Evolutionary conservation across 2,113 vertebrate species (phyloP).

Genomic region (Mesocricetus auratus): DNA sequence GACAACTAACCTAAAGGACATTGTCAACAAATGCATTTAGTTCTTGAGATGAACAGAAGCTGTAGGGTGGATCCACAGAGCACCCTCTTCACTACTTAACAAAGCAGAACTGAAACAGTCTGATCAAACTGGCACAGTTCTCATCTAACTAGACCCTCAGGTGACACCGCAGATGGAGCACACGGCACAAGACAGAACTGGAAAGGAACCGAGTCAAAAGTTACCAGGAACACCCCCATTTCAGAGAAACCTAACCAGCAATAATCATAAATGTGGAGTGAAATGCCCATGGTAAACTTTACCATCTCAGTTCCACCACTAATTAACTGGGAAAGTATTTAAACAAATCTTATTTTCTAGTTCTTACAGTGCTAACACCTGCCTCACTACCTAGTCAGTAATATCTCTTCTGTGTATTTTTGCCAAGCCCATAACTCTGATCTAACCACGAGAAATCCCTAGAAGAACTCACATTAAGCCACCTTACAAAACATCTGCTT

Average conservation of each 20-base stretch:
- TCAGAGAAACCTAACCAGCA: slow-evolving; percentile 26
- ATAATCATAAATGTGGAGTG: neutral
- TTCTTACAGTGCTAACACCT: neutral
- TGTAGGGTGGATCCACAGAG: neutral
- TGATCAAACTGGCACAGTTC: neutral
- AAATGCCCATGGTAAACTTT: slow-evolving; percentile 16
- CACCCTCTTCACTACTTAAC: neutral
- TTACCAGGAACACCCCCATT: neutral
- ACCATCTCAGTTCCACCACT: neutral
- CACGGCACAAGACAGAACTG: neutral
- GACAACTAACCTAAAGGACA: neutral
- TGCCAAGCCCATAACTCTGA: neutral
- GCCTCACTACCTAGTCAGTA: neutral
- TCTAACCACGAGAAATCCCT: slow-evolving; percentile 21
- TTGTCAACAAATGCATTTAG: slow-evolving; percentile 28
- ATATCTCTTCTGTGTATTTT: neutral
- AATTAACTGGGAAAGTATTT: neutral
- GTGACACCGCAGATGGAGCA: neutral
- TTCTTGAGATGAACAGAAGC: neutral
- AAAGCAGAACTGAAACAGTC: slow-evolving; percentile 3
- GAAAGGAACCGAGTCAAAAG: neutral
- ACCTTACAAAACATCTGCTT: neutral
- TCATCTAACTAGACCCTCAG: neutral
- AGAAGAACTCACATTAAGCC: neutral
- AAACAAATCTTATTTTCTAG: neutral